Base-by-base conservation (phyloP, 1,140 invertebrate species). In the Teleogryllus occipitalis region DNA sequence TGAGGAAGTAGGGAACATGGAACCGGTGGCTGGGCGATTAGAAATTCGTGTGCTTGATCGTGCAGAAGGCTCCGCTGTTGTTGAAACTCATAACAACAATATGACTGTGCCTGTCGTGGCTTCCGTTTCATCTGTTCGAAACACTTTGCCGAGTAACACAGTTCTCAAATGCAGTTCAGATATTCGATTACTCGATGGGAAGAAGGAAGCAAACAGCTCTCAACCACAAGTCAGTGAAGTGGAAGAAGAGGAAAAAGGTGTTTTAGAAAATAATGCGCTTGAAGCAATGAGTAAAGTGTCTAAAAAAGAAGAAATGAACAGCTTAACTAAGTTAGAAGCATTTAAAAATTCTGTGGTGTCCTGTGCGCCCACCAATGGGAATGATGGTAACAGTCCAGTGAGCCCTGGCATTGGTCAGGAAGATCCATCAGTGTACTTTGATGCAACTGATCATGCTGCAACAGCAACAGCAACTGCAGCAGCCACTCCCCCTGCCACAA, bases 31-130 rank as follows among this genome's bases (percentile, higher is more conserved):
- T 79, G 93, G 93, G 74, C 90, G 93, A 79, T 87, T 95, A 48
- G 93, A 96, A 88, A 95, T 95, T 80, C 89, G 94, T 76, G 93
- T 96, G 47, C 90, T 95, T 65, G 87, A 88, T 78, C 85, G 86
- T 18, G 85, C 85, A 21, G 86, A 85, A 80, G 87, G 87, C 79
- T 85, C 87, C 79, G 87, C 87, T 2, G 84, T 88, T 75, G 86
- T 88, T 0, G 86, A 88, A 80, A 87, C 87, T 76, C 47, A 80
- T 46, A 80, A 78, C 77, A 80, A 80, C 72, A 79, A 79, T 21
- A 15, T 80, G 48, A 47, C 76, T 47, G 76, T 22, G 47, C 76
- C 76, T 49, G 47, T 21, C 48, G 54, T 65, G 10, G 54, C 54
- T 65, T 14, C 54, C 18, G 54, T 65, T 65, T 65, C 54, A 65